phyloP scores from a whole-genome alignment of 2,888 invertebrate species.

The Gymnocheta viridis region DNA sequence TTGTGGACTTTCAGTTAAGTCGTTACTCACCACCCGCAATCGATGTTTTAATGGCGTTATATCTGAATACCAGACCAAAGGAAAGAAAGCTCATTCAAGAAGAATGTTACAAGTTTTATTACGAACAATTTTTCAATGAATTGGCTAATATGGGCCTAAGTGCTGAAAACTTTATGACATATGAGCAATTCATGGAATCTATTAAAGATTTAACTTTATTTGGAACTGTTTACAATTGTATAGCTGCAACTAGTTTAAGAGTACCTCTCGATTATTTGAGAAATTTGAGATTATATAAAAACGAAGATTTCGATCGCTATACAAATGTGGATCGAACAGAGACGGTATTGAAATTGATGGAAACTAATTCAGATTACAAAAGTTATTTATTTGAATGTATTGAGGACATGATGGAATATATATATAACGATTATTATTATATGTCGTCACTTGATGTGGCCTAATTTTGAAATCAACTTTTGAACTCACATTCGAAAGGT shows the following conservation, averaged over 20 bases:
- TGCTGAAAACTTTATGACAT: slow-evolving; percentile 75
- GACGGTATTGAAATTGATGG: slow-evolving; percentile 73
- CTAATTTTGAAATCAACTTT: no score
- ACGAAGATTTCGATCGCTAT: slow-evolving; percentile 79
- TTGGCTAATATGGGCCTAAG: slow-evolving; percentile 76
- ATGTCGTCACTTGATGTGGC: no score
- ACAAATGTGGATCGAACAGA: slow-evolving; percentile 77
- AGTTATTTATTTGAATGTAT: no score
- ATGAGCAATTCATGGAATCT: slow-evolving; percentile 77
- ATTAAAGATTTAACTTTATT: slow-evolving; percentile 78
- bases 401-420: no score
- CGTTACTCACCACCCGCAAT: slow-evolving; percentile 79
- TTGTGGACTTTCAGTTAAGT: slow-evolving; percentile 79
- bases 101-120: slow-evolving; percentile 72
- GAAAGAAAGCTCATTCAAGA: slow-evolving; percentile 71
- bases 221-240: slow-evolving; percentile 80
- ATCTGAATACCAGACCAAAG: no score
- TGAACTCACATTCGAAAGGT: no score
- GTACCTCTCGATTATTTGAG: slow-evolving; percentile 79
- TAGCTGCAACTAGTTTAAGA: slow-evolving; percentile 76
- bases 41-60: slow-evolving; percentile 77
- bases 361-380: slow-evolving; percentile 71
- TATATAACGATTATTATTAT: no score
- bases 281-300: slow-evolving; percentile 76
- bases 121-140: slow-evolving; percentile 75